phyloP scores from a whole-genome alignment of 2,888 invertebrate species.

The Danaus chrysippus region DNA sequence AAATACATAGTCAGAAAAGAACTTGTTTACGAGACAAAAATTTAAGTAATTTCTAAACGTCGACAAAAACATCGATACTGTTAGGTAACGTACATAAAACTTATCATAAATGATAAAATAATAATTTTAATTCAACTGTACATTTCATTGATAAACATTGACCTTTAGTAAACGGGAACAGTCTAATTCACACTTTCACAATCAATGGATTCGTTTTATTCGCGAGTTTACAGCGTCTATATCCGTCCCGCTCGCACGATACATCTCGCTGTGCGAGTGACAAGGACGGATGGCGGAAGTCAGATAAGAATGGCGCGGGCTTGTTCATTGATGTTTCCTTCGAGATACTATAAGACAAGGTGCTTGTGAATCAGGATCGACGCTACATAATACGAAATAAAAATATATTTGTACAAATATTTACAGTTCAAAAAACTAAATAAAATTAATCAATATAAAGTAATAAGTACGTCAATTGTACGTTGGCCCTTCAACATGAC shows the following conservation, averaged over 20 bases:
- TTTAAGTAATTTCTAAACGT: too few relatives aligned
- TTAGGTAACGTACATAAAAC: too few relatives aligned
- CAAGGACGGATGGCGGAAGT: slow-evolving; percentile 60
- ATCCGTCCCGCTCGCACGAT: slow-evolving; percentile 39
- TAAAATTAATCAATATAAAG: not conserved
- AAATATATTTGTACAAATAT: not conserved
- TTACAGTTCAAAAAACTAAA: not conserved
- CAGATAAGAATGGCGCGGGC: slow-evolving; percentile 58
- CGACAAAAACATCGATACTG: too few relatives aligned
- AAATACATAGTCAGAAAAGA: too few relatives aligned
- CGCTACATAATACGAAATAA: not conserved
- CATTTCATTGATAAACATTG: slow-evolving; percentile 18
- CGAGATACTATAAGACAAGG: slow-evolving; percentile 40
- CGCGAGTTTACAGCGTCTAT: slow-evolving; percentile 39
- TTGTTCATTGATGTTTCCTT: slow-evolving; percentile 67
- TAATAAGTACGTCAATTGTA: not conserved
- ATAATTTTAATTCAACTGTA: not conserved
- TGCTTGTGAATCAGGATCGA: slow-evolving; percentile 2
- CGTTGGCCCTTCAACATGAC: slow-evolving; percentile 40
- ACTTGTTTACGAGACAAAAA: too few relatives aligned
- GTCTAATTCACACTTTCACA: slow-evolving; percentile 47
- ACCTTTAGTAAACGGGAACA: slow-evolving; percentile 36
- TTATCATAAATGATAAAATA: not conserved
- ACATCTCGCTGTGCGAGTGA: slow-evolving; percentile 38
- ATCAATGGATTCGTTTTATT: slow-evolving; percentile 49